Evolutionary conservation across 2,888 invertebrate species (phyloP).

Genomic region (Microctonus hyperodae): DNA sequence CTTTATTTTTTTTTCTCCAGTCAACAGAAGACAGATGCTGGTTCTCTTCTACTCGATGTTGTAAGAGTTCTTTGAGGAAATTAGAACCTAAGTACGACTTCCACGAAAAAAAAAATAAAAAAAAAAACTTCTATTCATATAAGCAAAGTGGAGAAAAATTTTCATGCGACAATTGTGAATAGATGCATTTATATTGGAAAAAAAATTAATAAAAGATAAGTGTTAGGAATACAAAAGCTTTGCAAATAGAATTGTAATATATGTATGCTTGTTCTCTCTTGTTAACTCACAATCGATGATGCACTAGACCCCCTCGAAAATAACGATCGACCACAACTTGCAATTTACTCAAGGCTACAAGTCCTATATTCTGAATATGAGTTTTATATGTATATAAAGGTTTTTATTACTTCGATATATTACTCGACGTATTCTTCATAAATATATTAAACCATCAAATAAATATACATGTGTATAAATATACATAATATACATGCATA

Average conservation of each 20-base stretch:
- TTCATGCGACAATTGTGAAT: not conserved
- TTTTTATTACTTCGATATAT: constrained; percentile 16
- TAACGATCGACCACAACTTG: constrained; percentile 30
- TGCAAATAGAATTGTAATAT: constrained; percentile 3
- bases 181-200: not conserved
- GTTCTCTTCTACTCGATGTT: not conserved
- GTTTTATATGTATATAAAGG: constrained; percentile 9
- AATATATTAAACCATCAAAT: too few species aligned
- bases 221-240: not conserved
- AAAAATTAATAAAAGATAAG: not conserved
- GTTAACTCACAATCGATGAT: constrained; percentile 25
- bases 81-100: not conserved
- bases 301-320: constrained; percentile 34
- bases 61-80: constrained; percentile 15
- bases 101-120: not conserved
- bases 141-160: not conserved
- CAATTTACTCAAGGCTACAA: constrained; percentile 29
- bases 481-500: too few species aligned
- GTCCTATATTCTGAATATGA: constrained; percentile 3
- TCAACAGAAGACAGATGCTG: not conserved
- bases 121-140: not conserved
- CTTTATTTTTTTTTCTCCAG: not conserved
- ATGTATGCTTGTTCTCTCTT: constrained; percentile 7
- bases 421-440: too few species aligned
- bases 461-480: too few species aligned